phyloP scores from a whole-genome alignment of 2,113 vertebrate species.

The Vulpes lagopus region DNA sequence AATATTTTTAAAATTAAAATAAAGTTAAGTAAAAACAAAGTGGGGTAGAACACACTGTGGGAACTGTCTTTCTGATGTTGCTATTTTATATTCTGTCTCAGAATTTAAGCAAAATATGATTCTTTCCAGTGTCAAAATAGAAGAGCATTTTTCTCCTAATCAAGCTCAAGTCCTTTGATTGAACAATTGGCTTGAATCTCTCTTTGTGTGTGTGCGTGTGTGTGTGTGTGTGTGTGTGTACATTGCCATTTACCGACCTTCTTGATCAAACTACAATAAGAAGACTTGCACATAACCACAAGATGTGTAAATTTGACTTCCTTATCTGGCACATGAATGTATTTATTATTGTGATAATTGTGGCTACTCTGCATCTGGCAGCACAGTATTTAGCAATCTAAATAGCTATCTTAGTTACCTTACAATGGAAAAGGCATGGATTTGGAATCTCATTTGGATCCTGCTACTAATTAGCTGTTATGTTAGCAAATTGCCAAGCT shows the following conservation, averaged over 20 bases:
- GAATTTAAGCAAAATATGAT: neutral
- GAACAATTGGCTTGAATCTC: neutral
- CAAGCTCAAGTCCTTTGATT: neutral
- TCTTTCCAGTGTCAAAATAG: neutral
- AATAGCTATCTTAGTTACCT: neutral
- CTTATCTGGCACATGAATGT: neutral
- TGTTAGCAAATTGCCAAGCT: constrained; percentile 17
- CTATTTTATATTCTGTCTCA: neutral
- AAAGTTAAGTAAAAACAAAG: neutral
- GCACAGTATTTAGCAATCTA: neutral
- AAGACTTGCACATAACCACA: neutral
- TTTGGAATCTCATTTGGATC: constrained; percentile 36
- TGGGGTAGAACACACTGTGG: neutral
- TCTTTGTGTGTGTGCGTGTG: neutral
- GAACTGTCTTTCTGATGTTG: neutral
- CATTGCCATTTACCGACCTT: neutral
- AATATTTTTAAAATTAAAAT: neutral
- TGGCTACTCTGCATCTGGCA: neutral
- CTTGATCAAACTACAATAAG: neutral
- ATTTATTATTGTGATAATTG: neutral
- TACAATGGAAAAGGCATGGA: neutral
- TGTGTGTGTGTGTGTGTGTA: too few species aligned
- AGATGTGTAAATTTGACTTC: neutral
- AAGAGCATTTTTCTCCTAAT: neutral
- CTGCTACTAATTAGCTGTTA: constrained; percentile 31